Evolutionary conservation across 2,797 vertebrate species (phyloP).

Genomic region (Takifugu rubripes): DNA sequence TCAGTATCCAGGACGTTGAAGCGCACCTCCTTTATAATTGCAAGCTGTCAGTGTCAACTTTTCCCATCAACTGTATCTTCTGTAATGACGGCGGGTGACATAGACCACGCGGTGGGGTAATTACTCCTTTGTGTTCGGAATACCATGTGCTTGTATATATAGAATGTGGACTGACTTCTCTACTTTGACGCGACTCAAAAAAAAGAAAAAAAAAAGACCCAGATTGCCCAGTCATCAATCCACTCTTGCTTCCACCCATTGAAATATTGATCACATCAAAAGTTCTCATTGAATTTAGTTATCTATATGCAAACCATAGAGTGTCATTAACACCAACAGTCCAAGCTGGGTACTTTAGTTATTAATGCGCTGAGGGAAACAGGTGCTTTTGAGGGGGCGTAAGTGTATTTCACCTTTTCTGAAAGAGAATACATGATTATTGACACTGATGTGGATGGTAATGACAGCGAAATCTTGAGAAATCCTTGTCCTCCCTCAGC

Average conservation of each 20-base stretch:
- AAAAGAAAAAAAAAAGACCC: constrained; percentile 18
- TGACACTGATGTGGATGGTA: background rate
- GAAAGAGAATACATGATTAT: constrained; percentile 6
- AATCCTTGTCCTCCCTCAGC: constrained; percentile 22
- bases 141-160: constrained; percentile 57
- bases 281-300: constrained; percentile 39
- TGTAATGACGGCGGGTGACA: constrained; percentile 50
- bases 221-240: constrained; percentile 54
- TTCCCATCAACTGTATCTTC: constrained; percentile 32
- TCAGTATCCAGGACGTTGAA: constrained; percentile 51
- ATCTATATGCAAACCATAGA: constrained; percentile 46
- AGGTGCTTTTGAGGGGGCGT: constrained; percentile 48
- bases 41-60: constrained; percentile 50
- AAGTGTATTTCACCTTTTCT: constrained; percentile 25
- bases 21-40: constrained; percentile 50
- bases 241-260: constrained; percentile 40
- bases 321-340: constrained; percentile 49
- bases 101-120: constrained; percentile 57
- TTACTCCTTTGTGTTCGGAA: constrained; percentile 62
- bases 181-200: constrained; percentile 60
- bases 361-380: constrained; percentile 49
- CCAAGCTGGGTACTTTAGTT: constrained; percentile 33
- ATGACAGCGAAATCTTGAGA: constrained; percentile 23
- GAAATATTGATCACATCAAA: constrained; percentile 53
- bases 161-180: constrained; percentile 63